phyloP scores from a whole-genome alignment of 2,888 invertebrate species.

The Brachylomia viminalis region DNA sequence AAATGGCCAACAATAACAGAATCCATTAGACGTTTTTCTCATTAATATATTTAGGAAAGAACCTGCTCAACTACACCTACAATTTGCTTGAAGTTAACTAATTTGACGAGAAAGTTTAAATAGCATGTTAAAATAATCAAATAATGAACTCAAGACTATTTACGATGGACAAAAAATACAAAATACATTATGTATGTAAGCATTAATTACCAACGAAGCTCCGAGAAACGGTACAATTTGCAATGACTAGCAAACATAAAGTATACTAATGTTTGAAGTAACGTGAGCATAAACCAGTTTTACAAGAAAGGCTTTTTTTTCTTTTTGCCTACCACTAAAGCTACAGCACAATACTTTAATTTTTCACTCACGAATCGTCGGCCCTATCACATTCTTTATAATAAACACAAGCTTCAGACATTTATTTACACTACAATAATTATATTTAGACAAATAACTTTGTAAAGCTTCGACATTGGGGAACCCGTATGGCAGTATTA shows the following conservation, averaged over 20 bases:
- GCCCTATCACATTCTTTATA: slow-evolving; percentile 65
- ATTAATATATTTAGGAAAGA: slow-evolving; percentile 21
- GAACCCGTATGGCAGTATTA: slow-evolving; percentile 53
- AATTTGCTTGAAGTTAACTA: not conserved
- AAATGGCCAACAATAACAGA: slow-evolving; percentile 27
- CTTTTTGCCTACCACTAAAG: slow-evolving; percentile 24
- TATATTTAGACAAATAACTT: slow-evolving; percentile 16
- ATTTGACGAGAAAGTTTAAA: slow-evolving; percentile 54
- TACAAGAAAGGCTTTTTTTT: slow-evolving; percentile 18
- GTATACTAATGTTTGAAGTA: slow-evolving; percentile 53
- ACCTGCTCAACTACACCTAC: slow-evolving; percentile 24
- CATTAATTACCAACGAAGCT: slow-evolving; percentile 62
- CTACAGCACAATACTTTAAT: slow-evolving; percentile 43
- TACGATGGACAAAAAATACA: slow-evolving; percentile 54
- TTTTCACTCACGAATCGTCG: slow-evolving; percentile 67
- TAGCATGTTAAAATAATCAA: slow-evolving; percentile 43
- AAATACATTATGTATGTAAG: slow-evolving; percentile 62
- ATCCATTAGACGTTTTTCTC: slow-evolving; percentile 27
- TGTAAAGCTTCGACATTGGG: slow-evolving; percentile 47
- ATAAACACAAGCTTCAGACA: slow-evolving; percentile 53
- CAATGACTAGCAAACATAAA: slow-evolving; percentile 56
- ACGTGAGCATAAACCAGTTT: slow-evolving; percentile 57
- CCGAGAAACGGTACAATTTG: slow-evolving; percentile 61
- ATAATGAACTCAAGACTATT: slow-evolving; percentile 47
- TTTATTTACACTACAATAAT: slow-evolving; percentile 37